Conservation (phyloP, 2,888 invertebrate species). For the Troglohyphantes excavatus region DNA sequence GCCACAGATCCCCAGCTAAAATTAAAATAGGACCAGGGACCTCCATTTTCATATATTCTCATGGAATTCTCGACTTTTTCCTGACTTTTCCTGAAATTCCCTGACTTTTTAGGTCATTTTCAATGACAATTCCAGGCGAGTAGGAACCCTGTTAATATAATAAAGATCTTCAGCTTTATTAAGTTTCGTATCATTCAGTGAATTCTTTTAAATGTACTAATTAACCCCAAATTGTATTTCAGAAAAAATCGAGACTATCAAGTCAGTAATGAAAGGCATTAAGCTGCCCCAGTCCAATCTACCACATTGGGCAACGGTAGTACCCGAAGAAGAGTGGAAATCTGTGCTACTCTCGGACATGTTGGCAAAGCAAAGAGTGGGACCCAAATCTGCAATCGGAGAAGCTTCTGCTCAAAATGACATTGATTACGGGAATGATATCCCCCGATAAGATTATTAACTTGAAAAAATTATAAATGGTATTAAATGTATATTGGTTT, state of each 20-base stretch:
- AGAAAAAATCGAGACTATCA: conserved; percentile 81
- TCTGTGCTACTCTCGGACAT: conserved; percentile 39
- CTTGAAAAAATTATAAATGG: neutral
- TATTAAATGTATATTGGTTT: neutral
- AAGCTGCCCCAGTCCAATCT: conserved; percentile 81
- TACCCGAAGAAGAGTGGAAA: conserved; percentile 82
- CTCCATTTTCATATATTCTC: too few relatives aligned
- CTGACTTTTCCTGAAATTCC: too few relatives aligned
- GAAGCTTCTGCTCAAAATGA: neutral
- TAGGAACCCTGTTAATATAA: too few relatives aligned
- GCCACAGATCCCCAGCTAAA: too few relatives aligned
- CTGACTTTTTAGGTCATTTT: too few relatives aligned
- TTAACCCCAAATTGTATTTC: conserved; percentile 39
- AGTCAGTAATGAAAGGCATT: conserved; percentile 81
- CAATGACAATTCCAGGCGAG: too few relatives aligned
- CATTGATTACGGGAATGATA: conserved; percentile 18
- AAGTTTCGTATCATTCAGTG: too few relatives aligned
- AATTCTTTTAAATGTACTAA: too few relatives aligned
- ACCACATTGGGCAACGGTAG: conserved; percentile 81
- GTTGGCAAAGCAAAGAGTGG: neutral
- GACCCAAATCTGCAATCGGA: neutral
- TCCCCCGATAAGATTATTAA: conserved; percentile 5
- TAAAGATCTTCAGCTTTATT: too few relatives aligned
- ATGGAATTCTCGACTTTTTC: too few relatives aligned
- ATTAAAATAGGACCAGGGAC: too few relatives aligned